Evolutionary conservation across 2,113 vertebrate genomes (phyloP).

Genomic region (Sialia sialis): DNA sequence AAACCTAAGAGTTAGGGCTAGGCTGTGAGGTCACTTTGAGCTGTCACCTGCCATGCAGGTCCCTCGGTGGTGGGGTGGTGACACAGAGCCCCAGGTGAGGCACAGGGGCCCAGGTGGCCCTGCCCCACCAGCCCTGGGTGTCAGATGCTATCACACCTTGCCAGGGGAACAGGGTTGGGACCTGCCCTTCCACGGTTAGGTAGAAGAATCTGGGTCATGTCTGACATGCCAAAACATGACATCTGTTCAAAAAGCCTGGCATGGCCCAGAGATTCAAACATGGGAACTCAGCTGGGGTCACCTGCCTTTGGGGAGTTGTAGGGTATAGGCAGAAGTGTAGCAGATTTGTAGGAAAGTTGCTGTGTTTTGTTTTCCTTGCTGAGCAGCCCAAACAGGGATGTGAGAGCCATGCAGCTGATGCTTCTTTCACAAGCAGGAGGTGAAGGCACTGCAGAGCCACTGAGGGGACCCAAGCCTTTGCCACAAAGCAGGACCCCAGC

Average conservation of each 20-base stretch:
- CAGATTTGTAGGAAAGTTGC: background rate
- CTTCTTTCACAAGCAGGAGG: background rate
- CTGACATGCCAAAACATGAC: background rate
- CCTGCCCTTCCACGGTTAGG: background rate
- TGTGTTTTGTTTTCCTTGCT: background rate
- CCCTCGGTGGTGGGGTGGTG: background rate
- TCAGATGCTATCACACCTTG: background rate
- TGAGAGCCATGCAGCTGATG: rapidly evolving
- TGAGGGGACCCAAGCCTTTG: background rate
- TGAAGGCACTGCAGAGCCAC: background rate
- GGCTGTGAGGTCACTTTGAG: background rate
- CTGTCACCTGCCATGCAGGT: rapidly evolving
- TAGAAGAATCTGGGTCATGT: background rate
- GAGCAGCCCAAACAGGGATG: background rate
- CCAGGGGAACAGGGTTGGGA: background rate
- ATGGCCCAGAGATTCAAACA: rapidly evolving
- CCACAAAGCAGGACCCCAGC: background rate
- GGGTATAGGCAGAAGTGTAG: background rate
- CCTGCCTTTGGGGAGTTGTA: background rate
- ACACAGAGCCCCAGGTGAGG: background rate
- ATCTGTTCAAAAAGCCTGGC: rapidly evolving
- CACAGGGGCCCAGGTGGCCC: background rate
- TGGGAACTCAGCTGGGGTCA: background rate
- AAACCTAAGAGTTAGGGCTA: rapidly evolving
- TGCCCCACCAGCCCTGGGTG: background rate